These are phyloP conservation scores for Rana temporaria DNA, from an alignment of 2,113 vertebrate species.

Conservation along the genomic window DNA sequence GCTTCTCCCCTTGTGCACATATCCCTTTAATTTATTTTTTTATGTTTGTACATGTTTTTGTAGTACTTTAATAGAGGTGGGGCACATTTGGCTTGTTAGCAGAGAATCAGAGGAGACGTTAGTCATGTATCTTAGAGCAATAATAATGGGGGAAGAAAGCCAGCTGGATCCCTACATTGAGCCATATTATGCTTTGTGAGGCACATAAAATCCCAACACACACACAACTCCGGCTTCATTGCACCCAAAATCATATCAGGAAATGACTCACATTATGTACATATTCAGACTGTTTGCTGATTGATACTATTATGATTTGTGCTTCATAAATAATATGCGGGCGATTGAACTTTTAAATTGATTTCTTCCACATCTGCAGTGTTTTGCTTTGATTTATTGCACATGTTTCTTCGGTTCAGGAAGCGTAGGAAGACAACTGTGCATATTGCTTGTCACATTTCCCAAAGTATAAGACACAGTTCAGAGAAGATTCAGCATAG, in stretches of 20 bases:
- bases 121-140: background rate
- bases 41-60: background rate
- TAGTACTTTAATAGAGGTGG: conserved; percentile 8
- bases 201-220: background rate
- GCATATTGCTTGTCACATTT: too few relatives aligned
- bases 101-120: background rate
- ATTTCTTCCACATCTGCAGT: too few relatives aligned
- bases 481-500: too few relatives aligned
- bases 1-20: background rate
- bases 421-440: too few relatives aligned
- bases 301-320: too few relatives aligned
- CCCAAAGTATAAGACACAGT: too few relatives aligned
- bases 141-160: conserved; percentile 9
- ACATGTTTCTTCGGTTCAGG: background rate
- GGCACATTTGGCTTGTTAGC: background rate
- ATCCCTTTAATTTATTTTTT: background rate
- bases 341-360: background rate
- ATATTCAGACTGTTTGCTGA: background rate
- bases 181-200: background rate
- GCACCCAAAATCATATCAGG: conserved; percentile 7
- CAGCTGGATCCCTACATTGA: conserved; percentile 26
- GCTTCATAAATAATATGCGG: background rate
- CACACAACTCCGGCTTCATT: background rate
- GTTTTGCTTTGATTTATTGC: background rate
- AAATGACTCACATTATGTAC: conserved; percentile 23